Base-by-base conservation (phyloP, 2,797 vertebrate genomes). In the Anabas testudineus region DNA sequence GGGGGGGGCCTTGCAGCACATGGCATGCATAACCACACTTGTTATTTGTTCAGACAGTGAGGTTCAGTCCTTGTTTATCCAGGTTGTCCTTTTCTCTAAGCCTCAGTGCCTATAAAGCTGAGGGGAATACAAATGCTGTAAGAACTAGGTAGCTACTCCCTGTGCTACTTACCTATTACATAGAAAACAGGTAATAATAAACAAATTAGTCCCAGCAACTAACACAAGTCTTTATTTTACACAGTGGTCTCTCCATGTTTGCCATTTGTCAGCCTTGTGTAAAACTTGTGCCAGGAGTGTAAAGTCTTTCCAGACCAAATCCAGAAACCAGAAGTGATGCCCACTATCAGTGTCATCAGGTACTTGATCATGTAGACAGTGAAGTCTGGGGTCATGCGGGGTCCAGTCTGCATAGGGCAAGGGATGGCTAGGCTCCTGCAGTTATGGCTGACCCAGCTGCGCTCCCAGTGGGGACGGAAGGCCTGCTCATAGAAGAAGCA, bases 301-400 rank as follows among this genome's bases (percentile, higher is more conserved):
- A 99, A 93, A n/a, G 97, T 99, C 93, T 99, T 99, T 39, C 97
- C 97, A 0, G 97, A 99, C 97, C 97, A 99, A 93, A 99, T 99
- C 97, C 97, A 99, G 91, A 99, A 99, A 18, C 97, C 97, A 0
- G 97, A 99, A 51, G 97, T 99, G 94, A 99, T 99, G 77, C 97
- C 97, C 74, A 99, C 97, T 65, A 99, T 99, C 80, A 99, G 97
- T 12, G 97, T 99, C 97, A 99, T 99, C 88, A 99, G 96, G 89
- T 99, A 98, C 90, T 99, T 99, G 90, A 99, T 99, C 97, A 98
- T 99, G 92, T 97, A 98, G 92, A 99, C 97, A 0, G 97, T 99
- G 92, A 99, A 99, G 87, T 99, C 97, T 0, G 97, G 97, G 54
- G 93, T 96, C 96, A 97, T 96, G 77, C 95, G 95, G 13, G 96